Evolutionary conservation across 2,797 vertebrate species (phyloP).

Genomic region (Tenualosa ilisha): DNA sequence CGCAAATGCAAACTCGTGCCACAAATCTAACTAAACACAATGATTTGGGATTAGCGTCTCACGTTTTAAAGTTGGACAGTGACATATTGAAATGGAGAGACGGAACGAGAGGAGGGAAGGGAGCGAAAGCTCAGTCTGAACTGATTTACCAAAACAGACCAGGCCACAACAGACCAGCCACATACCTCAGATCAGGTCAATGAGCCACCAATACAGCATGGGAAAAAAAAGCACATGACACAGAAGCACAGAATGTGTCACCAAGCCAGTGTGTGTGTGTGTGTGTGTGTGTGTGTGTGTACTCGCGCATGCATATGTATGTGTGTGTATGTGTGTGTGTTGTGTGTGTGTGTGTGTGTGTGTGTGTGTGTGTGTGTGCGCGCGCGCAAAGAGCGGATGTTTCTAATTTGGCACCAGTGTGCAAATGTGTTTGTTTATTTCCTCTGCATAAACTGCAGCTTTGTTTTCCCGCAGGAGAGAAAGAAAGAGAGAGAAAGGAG

Average conservation of each 20-base stretch:
- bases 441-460: slow-evolving; percentile 50
- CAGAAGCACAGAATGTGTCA: no score
- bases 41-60: neutral
- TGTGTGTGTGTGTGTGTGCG: neutral
- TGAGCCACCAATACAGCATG: neutral
- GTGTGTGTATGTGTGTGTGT: neutral
- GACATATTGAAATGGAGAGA: neutral
- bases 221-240: neutral
- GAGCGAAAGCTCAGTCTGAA: neutral
- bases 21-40: neutral
- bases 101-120: neutral
- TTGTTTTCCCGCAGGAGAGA: slow-evolving; percentile 30
- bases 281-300: neutral
- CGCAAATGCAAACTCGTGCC: neutral
- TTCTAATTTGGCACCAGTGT: slow-evolving; percentile 53
- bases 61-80: neutral
- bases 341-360: neutral
- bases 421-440: slow-evolving; percentile 59
- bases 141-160: neutral
- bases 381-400: slow-evolving; percentile 38
- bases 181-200: neutral
- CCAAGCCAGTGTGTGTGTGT: neutral
- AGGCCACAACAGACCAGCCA: neutral
- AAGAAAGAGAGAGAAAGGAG: neutral
- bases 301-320: no score